Evolutionary conservation across 2,888 invertebrate genomes (phyloP).

Genomic region (Geophilus truncorum): DNA sequence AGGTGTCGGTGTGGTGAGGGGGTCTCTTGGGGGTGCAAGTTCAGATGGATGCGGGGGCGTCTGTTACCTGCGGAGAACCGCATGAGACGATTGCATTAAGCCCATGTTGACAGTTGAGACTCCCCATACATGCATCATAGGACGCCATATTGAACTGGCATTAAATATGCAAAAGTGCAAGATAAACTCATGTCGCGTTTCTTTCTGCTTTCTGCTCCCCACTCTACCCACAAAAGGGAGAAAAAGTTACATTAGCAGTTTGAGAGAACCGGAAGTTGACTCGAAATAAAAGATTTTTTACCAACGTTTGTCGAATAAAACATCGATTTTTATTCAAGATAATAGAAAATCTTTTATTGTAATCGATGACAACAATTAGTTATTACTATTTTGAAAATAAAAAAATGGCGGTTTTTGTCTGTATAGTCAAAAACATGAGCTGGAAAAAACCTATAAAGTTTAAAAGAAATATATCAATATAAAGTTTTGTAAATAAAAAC

Average conservation of each 20-base stretch:
- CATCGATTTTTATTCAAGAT: slow-evolving; percentile 1
- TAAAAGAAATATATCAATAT: background rate
- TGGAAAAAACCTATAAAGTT: background rate
- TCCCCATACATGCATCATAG: background rate
- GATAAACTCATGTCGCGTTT: background rate
- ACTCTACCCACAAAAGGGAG: too few relatives aligned
- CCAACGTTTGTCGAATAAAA: background rate
- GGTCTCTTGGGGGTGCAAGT: background rate
- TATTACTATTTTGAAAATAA: background rate
- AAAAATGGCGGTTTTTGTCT: background rate
- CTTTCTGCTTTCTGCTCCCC: background rate
- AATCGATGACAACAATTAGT: background rate
- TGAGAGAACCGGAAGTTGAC: too few relatives aligned
- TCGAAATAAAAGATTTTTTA: background rate
- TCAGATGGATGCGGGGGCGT: slow-evolving; percentile 7
- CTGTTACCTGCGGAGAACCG: slow-evolving; percentile 15
- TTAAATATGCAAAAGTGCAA: background rate
- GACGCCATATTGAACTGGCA: background rate
- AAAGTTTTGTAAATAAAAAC: background rate
- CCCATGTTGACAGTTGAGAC: slow-evolving; percentile 6
- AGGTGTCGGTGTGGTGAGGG: slow-evolving; percentile 1
- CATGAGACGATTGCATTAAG: slow-evolving; percentile 11
- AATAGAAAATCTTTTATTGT: background rate
- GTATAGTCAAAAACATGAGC: slow-evolving; percentile 3
- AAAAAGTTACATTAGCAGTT: too few relatives aligned